Evolutionary conservation across 2,888 invertebrate genomes (phyloP), one percentile per base, ranked within the genome.

Genomic region (Platycheirus albimanus): DNA sequence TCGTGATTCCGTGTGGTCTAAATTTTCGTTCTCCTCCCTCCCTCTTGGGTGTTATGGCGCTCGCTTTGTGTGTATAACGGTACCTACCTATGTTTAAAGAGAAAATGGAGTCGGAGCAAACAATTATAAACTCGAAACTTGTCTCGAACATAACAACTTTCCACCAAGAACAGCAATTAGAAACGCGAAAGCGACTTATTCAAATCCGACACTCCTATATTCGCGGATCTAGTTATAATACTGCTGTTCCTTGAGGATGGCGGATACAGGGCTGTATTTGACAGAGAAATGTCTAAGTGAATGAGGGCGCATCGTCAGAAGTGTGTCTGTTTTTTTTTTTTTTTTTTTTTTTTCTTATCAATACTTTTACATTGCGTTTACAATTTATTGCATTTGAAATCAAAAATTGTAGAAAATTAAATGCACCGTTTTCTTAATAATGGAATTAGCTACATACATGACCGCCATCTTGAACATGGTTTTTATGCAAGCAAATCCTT

Each of bases 51-150:
- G 38, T 20, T 17, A n/a, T 19, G n/a, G 7, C 56, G 24, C 10
- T 6, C 8, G 24, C n/a, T 38, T 7, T 13, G 1, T 38, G 1
- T 54, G 4, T 19, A 17, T 2, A 24, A 15, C 8, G 7, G 8
- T 13, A 2, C 11, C 11, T 17, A 51, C 17, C 0, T 15, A 3
- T 19, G 11, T 36, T 1, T 1, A 56, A 13, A 38, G 2, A 24
- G 38, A 58, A 58, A 38, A 58, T 41, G 24, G n/a, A 69, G 56
- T 47, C n/a, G 54, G 28, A 47, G 70, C 63, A 71, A 64, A 69
- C 83, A 83, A 83, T 83, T 77, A 83, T 71, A 78, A 83, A 83
- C 78, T 83, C 49, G 56, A 80, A 80, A 80, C 76, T 80, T 80
- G 70, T 76, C 76, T 80, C 20, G 70, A 76, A 47, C 41, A 83